Conservation (phyloP, 1,140 invertebrate species). For the Drosophila littoralis region DNA sequence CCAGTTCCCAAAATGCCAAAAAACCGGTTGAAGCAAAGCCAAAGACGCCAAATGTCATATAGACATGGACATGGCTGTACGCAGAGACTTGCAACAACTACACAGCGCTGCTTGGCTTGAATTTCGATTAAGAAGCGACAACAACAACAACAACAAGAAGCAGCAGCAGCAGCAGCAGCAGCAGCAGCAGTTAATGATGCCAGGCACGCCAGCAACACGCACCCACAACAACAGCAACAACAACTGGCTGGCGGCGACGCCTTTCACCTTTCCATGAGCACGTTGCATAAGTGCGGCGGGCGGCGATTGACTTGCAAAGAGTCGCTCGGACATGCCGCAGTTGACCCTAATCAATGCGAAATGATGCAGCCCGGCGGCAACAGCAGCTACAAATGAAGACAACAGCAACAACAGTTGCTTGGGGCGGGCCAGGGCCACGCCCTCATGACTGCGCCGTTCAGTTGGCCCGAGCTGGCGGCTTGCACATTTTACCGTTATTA, state of each 20-base stretch:
- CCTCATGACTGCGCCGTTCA: conserved; percentile 38
- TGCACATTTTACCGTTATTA: conserved; percentile 74
- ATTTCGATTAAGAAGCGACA: conserved; percentile 52
- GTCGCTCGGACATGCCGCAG: conserved; percentile 37
- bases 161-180: neutral
- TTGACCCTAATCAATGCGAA: conserved; percentile 59
- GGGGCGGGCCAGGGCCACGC: conserved; percentile 13
- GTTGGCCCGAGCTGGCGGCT: conserved; percentile 22
- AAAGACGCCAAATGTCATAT: conserved; percentile 46
- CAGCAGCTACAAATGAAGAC: conserved; percentile 7
- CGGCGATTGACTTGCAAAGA: conserved; percentile 51
- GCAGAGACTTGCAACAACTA: conserved; percentile 15
- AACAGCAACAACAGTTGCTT: conserved; percentile 12
- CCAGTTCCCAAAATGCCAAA: neutral
- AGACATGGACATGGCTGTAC: conserved; percentile 23
- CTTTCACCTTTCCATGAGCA: conserved; percentile 51
- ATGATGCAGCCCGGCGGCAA: conserved; percentile 46
- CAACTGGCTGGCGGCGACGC: conserved; percentile 12
- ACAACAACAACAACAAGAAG: conserved; percentile 40
- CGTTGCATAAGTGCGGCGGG: conserved; percentile 40
- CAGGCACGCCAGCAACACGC: too few species aligned
- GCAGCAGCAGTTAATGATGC: conserved; percentile 40
- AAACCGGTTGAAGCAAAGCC: conserved; percentile 28
- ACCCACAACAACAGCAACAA: conserved; percentile 20
- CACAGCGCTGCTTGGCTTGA: conserved; percentile 33